These are phyloP conservation scores for Diarsia rubi DNA, from an alignment of 2,888 invertebrate species.

Conservation along the genomic window DNA sequence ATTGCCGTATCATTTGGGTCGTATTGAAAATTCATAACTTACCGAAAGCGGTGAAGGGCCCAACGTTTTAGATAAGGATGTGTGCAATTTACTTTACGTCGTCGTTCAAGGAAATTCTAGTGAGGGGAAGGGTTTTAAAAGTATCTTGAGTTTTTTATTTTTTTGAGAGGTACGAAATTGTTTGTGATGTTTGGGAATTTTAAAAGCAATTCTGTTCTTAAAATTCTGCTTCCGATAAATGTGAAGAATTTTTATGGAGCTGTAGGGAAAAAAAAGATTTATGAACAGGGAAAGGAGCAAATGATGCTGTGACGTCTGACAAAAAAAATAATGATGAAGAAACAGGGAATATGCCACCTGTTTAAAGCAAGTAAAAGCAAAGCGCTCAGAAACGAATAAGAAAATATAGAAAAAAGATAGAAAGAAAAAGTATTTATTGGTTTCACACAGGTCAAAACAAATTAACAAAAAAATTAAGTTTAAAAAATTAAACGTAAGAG, in stretches of 20 bases:
- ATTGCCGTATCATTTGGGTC: constrained; percentile 70
- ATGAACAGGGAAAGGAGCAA: too few relatives aligned
- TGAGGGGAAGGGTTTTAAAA: constrained; percentile 48
- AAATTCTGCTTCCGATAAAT: background rate
- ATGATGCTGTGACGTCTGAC: too few relatives aligned
- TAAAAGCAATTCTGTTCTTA: fast-evolving
- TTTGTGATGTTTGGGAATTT: background rate
- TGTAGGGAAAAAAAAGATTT: too few relatives aligned
- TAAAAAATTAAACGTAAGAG: too few relatives aligned
- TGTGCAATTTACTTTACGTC: constrained; percentile 81
- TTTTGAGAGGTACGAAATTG: background rate
- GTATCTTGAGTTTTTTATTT: constrained; percentile 18
- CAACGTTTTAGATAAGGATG: constrained; percentile 77
- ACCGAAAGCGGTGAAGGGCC: constrained; percentile 70
- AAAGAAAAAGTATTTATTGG: too few relatives aligned
- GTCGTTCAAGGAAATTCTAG: constrained; percentile 63
- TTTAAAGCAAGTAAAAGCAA: too few relatives aligned
- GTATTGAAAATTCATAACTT: constrained; percentile 82
- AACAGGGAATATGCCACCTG: background rate
- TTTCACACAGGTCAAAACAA: too few relatives aligned
- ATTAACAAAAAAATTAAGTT: too few relatives aligned
- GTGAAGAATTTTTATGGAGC: fast-evolving
- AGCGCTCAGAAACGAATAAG: background rate
- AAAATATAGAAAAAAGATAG: too few relatives aligned
- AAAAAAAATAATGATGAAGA: too few relatives aligned